phyloP scores from a whole-genome alignment of 2,113 vertebrate genomes.

The Ophthalmotilapia sp. region DNA sequence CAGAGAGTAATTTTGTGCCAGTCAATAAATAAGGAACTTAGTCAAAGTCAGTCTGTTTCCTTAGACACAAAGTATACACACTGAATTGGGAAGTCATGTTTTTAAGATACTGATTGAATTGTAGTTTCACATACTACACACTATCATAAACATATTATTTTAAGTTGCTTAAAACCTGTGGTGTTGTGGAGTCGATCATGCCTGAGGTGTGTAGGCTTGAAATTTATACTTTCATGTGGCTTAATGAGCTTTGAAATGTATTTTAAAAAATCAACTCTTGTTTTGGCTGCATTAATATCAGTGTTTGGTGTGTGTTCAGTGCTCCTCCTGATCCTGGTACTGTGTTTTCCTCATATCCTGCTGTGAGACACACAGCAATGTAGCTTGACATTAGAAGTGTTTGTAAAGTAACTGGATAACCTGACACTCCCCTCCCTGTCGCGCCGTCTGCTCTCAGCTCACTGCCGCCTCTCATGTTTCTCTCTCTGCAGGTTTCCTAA shows the following conservation, averaged over 20 bases:
- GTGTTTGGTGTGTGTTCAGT: conserved; percentile 3
- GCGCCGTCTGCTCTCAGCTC: neutral
- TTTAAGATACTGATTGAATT: neutral
- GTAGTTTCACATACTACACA: neutral
- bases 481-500: conserved; percentile 65
- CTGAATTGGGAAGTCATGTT: neutral
- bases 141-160: neutral
- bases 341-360: conserved; percentile 25
- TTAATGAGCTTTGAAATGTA: neutral
- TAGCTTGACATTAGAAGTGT: neutral
- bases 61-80: neutral
- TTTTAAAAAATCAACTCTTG: neutral
- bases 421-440: neutral
- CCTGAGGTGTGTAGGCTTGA: neutral
- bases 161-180: neutral
- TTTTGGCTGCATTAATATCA: neutral
- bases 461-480: neutral
- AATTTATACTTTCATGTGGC: neutral
- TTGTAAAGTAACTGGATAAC: conserved; percentile 2
- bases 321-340: conserved; percentile 34
- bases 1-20: neutral
- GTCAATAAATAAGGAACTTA: neutral
- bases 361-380: neutral
- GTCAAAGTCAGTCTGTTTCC: neutral
- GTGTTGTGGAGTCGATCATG: neutral